Evolutionary conservation across 2,113 vertebrate species (phyloP).

Genomic region (Siphamia tubifer): DNA sequence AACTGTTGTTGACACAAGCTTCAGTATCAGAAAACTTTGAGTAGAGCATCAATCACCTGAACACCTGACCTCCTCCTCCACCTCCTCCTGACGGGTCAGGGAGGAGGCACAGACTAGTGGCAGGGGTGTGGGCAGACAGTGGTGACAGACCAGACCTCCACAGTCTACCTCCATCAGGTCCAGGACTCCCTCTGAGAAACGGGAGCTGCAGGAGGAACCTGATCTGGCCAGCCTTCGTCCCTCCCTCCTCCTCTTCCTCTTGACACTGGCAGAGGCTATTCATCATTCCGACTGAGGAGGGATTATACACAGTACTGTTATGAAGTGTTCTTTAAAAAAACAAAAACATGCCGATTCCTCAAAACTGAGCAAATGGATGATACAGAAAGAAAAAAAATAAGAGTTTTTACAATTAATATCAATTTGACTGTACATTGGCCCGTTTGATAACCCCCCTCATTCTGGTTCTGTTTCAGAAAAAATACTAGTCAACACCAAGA

Average conservation of each 20-base stretch:
- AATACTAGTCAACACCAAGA: too few relatives aligned
- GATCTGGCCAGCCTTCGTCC: not conserved
- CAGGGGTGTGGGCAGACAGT: constrained; percentile 3
- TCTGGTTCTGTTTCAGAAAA: too few relatives aligned
- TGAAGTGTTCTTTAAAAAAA: not conserved
- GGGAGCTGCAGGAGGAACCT: constrained; percentile 16
- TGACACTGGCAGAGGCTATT: not conserved
- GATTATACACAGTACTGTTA: constrained; percentile 9
- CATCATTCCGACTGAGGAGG: not conserved
- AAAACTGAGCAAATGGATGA: not conserved
- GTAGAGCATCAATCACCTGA: constrained; percentile 23
- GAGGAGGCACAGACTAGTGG: constrained; percentile 16
- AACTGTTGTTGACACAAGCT: not conserved
- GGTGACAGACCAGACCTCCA: constrained; percentile 13
- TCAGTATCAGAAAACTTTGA: constrained; percentile 1
- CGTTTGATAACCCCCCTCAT: too few relatives aligned
- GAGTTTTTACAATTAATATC: too few relatives aligned
- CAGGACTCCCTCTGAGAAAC: not conserved
- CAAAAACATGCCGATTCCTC: too few relatives aligned
- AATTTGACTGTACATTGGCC: too few relatives aligned
- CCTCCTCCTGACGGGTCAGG: not conserved
- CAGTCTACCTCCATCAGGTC: not conserved
- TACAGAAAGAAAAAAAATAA: too few relatives aligned
- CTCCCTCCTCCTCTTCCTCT: not conserved
- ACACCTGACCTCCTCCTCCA: not conserved